phyloP scores from a whole-genome alignment of 2,797 vertebrate genomes.

The Lates japonicus region DNA sequence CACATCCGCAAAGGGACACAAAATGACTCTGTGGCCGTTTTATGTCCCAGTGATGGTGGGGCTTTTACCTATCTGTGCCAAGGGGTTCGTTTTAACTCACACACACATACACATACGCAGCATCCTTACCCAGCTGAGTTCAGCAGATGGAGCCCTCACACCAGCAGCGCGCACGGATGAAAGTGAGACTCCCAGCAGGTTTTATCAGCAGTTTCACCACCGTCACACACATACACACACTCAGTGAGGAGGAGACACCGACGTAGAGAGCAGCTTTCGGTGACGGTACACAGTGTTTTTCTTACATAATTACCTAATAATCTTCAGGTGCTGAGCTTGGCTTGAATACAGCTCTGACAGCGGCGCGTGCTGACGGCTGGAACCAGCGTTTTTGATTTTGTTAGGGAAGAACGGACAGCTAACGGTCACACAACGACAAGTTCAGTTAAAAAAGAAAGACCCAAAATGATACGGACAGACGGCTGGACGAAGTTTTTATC shows the following conservation, averaged over 20 bases:
- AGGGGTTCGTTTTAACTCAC: background rate
- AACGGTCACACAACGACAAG: no score
- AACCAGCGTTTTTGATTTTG: background rate
- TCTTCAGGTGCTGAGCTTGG: slow-evolving; percentile 4
- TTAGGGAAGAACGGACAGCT: no score
- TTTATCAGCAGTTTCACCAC: slow-evolving; percentile 48
- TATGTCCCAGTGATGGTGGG: no score
- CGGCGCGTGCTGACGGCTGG: slow-evolving; percentile 17
- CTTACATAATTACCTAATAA: background rate
- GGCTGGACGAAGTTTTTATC: background rate
- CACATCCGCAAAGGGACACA: no score
- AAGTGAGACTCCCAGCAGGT: slow-evolving; percentile 52
- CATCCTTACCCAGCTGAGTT: slow-evolving; percentile 40
- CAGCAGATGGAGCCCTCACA: slow-evolving; percentile 79
- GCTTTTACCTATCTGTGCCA: no score
- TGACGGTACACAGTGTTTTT: slow-evolving; percentile 8
- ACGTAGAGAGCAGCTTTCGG: slow-evolving; percentile 6
- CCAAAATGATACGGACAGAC: slow-evolving; percentile 8
- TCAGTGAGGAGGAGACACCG: slow-evolving; percentile 39
- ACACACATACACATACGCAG: slow-evolving; percentile 10
- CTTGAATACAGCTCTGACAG: background rate
- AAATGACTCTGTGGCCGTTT: no score
- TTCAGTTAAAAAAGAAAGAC: background rate
- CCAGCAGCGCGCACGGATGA: slow-evolving; percentile 46
- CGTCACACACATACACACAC: background rate